These are phyloP conservation scores for Tethya wilhelma DNA, from an alignment of 37 sponge, comb jelly and placozoan species.

Conservation along the genomic window DNA sequence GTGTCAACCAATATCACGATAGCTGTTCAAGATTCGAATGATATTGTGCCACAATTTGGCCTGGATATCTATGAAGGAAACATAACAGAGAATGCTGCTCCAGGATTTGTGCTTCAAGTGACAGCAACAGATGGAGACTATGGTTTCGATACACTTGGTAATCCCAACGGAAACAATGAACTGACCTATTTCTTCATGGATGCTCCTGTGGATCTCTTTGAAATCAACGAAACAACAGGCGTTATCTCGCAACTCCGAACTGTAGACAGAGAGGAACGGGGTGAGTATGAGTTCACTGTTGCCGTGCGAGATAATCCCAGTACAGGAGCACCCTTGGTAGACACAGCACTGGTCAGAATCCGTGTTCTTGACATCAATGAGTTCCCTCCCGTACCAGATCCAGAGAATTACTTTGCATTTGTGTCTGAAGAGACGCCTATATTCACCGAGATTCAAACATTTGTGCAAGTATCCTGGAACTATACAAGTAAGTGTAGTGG, in stretches of 20 bases:
- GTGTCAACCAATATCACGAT: slow-evolving; percentile 35
- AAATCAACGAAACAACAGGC: slow-evolving; percentile 48
- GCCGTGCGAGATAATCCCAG: slow-evolving; percentile 43
- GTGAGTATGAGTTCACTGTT: slow-evolving; percentile 51
- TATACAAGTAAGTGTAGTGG: slow-evolving; percentile 21
- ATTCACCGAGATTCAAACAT: slow-evolving; percentile 8
- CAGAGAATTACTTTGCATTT: slow-evolving; percentile 34
- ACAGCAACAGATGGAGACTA: slow-evolving; percentile 68
- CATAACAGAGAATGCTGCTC: slow-evolving; percentile 30
- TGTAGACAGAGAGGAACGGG: slow-evolving; percentile 46
- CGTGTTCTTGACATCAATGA: slow-evolving; percentile 73
- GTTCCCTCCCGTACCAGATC: slow-evolving; percentile 64
- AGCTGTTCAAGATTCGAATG: slow-evolving; percentile 56
- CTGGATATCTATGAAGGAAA: slow-evolving; percentile 1
- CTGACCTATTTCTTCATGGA: slow-evolving; percentile 45
- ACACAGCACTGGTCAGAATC: slow-evolving; percentile 47
- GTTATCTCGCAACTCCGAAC: slow-evolving; percentile 25
- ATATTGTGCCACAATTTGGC: slow-evolving; percentile 40
- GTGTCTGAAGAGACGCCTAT: slow-evolving; percentile 37
- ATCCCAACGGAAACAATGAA: slow-evolving; percentile 71
- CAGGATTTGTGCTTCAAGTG: slow-evolving; percentile 42
- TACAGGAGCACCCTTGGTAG: not conserved
- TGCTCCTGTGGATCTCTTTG: slow-evolving; percentile 35
- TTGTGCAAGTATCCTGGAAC: slow-evolving; percentile 38
- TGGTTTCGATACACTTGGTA: slow-evolving; percentile 41